phyloP scores from a whole-genome alignment of 1,140 invertebrate species.

The Drosophila sulfurigaster region DNA sequence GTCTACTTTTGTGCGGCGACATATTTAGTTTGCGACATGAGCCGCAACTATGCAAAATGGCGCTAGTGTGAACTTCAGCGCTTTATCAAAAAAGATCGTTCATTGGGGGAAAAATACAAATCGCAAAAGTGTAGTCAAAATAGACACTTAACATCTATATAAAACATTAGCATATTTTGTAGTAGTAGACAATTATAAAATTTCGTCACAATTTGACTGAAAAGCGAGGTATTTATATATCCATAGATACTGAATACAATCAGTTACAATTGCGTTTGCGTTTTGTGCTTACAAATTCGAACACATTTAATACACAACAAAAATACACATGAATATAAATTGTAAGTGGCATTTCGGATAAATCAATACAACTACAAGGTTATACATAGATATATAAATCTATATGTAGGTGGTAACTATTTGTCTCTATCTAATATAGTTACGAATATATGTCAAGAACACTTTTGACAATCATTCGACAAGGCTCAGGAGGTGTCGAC shows the following conservation, averaged over 20 bases:
- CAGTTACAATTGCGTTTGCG: background rate
- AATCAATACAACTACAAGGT: conserved; percentile 29
- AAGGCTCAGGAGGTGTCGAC: conserved; percentile 22
- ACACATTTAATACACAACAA: conserved; percentile 40
- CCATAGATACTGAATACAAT: background rate
- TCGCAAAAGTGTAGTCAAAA: conserved; percentile 2
- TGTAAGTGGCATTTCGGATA: conserved; percentile 6
- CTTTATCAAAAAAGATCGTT: background rate
- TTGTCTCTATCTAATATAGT: conserved; percentile 34
- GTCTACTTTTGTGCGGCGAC: conserved; percentile 46
- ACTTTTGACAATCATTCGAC: conserved; percentile 22
- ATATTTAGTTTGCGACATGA: background rate
- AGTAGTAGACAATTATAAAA: conserved; percentile 21
- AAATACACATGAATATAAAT: conserved; percentile 28
- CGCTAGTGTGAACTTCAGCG: conserved; percentile 12
- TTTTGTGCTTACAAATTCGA: conserved; percentile 13
- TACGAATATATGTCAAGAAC: conserved; percentile 36
- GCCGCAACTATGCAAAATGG: background rate
- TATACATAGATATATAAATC: background rate
- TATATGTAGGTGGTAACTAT: conserved; percentile 13
- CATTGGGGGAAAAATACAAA: background rate
- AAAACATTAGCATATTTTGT: background rate
- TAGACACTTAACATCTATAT: conserved; percentile 29
- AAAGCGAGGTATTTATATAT: conserved; percentile 25
- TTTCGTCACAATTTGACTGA: conserved; percentile 22